phyloP scores from a whole-genome alignment of 2,888 invertebrate species.

The Vannuccia rotundouncinata region DNA sequence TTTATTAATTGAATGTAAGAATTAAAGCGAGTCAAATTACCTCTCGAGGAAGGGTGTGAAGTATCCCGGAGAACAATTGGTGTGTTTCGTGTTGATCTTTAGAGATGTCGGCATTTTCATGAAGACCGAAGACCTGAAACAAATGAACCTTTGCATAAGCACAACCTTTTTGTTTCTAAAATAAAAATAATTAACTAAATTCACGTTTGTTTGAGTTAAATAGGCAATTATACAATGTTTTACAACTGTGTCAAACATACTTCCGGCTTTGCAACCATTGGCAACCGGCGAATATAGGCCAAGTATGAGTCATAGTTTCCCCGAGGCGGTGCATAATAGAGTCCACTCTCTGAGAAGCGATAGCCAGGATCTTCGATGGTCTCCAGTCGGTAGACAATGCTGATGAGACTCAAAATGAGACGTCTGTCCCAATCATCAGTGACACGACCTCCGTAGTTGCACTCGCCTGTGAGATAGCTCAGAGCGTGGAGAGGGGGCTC shows the following conservation, averaged over 20 bases:
- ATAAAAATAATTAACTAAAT: too few species aligned
- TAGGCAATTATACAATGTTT: too few species aligned
- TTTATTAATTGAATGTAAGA: too few species aligned
- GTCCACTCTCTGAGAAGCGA: conserved; percentile 49
- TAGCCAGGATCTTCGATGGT: conserved; percentile 48
- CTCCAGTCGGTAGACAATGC: conserved; percentile 49
- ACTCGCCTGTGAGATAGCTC: conserved; percentile 54
- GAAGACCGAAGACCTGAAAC: conserved; percentile 54
- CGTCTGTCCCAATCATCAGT: conserved; percentile 54
- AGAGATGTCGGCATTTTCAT: conserved; percentile 56
- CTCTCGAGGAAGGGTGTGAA: conserved; percentile 54
- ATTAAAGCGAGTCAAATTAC: too few species aligned
- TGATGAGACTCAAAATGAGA: conserved; percentile 50
- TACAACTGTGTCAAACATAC: too few species aligned
- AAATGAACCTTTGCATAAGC: not conserved
- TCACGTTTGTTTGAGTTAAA: too few species aligned
- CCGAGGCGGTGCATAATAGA: conserved; percentile 50
- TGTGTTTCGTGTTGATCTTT: conserved; percentile 60
- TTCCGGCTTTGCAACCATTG: conserved; percentile 53
- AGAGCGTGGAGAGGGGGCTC: conserved; percentile 54
- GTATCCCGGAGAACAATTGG: conserved; percentile 57
- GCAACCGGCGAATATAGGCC: conserved; percentile 51
- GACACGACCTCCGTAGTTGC: conserved; percentile 56
- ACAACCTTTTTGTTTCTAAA: too few species aligned
- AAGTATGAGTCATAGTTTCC: conserved; percentile 50